Conservation (phyloP, 1,140 invertebrate species). For the Drosophila watanabei region DNA sequence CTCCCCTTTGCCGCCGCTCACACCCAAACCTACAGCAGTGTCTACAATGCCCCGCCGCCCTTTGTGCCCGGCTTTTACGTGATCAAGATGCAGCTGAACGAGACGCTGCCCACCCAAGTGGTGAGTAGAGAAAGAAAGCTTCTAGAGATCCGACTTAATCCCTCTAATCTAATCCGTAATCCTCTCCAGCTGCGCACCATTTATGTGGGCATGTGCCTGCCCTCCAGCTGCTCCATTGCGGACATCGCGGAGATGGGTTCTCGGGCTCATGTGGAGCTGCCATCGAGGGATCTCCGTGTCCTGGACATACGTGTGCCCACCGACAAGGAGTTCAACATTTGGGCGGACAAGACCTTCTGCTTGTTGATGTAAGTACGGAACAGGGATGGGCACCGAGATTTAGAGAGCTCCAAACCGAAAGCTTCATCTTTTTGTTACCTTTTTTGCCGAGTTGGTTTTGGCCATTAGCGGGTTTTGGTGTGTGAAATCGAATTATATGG, state of each 20-base stretch:
- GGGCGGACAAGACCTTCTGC: constrained; percentile 90
- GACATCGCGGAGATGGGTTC: constrained; percentile 88
- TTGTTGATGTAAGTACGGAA: constrained; percentile 88
- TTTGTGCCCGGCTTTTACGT: constrained; percentile 88
- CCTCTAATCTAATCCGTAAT: neutral
- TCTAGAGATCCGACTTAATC: too few species aligned
- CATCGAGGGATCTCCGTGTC: constrained; percentile 86
- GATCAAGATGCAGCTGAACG: constrained; percentile 87
- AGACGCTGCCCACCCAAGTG: constrained; percentile 81
- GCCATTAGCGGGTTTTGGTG: constrained; percentile 33
- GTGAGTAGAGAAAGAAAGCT: constrained; percentile 80
- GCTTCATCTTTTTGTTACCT: neutral
- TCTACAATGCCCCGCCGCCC: constrained; percentile 86
- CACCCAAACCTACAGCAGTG: constrained; percentile 70
- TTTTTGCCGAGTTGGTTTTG: constrained; percentile 40
- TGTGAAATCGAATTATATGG: constrained; percentile 42
- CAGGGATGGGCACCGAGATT: neutral
- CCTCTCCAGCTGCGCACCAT: constrained; percentile 87
- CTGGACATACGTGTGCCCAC: constrained; percentile 89
- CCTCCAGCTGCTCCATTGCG: constrained; percentile 88
- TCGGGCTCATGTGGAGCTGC: constrained; percentile 86
- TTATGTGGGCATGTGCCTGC: constrained; percentile 91
- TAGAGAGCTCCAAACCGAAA: too few species aligned
- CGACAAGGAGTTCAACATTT: constrained; percentile 89
- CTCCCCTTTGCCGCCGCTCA: constrained; percentile 79